Conservation (phyloP, 1,140 invertebrate genomes). For the Glomeris maerens region DNA sequence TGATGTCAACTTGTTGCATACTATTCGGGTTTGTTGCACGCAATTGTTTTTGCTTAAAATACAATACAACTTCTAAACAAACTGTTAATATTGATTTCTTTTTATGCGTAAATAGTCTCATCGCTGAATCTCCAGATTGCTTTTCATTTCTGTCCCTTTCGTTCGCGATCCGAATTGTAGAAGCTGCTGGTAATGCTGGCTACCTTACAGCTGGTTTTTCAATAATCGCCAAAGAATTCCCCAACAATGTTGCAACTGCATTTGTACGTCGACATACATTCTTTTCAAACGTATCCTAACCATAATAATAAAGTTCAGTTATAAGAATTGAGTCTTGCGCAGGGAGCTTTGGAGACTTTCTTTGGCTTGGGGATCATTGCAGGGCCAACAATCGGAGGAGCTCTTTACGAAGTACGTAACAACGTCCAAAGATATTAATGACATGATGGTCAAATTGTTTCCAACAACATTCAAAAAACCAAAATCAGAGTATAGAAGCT, state of each 20-base stretch:
- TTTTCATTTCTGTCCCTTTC: conserved; percentile 70
- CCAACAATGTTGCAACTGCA: conserved; percentile 70
- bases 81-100: background rate
- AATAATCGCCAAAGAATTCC: conserved; percentile 86
- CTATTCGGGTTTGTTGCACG: background rate
- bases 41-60: too few relatives aligned
- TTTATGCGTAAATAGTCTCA: background rate
- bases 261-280: conserved; percentile 51
- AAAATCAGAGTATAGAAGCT: too few relatives aligned
- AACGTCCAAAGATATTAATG: too few relatives aligned
- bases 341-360: conserved; percentile 18
- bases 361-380: conserved; percentile 17
- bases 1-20: conserved; percentile 2
- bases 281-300: background rate
- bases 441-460: too few relatives aligned
- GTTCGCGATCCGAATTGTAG: conserved; percentile 71
- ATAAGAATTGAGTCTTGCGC: background rate
- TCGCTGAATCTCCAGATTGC: conserved; percentile 39
- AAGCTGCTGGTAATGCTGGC: conserved; percentile 80
- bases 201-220: conserved; percentile 84
- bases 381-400: conserved; percentile 6
- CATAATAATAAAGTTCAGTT: background rate
- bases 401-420: conserved; percentile 8
- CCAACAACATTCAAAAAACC: too few relatives aligned
- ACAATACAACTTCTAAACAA: too few relatives aligned